Base-by-base conservation (phyloP, 2,113 vertebrate species). In the Fulica atra region DNA sequence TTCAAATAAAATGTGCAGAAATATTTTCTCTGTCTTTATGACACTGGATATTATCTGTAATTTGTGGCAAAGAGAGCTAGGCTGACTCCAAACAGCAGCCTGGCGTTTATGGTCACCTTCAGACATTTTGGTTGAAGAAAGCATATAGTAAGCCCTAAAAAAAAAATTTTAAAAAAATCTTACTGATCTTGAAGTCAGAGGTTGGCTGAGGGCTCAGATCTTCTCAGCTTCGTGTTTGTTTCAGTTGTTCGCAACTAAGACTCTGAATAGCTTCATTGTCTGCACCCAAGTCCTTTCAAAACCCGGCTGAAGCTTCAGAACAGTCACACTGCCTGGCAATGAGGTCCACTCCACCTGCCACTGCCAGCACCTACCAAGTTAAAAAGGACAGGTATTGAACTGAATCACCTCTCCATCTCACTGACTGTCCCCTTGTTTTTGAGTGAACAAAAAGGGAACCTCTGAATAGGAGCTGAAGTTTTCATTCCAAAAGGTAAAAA, bases 311-410 rank as follows among this genome's bases (percentile, higher is more conserved):
- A 48, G 31, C 80, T 87, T 36, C 9, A 1, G 12, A 64, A 61
- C 0, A 59, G 23, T 29, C 13, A 6, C 26, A 35, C 1, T 57
- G 29, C n/a, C 51, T 36, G 35, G 20, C 79, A 77, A 16, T 33
- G 29, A 81, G 44, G 21, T 0, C 2, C 33, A 31, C 18, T 57
- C 16, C 17, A 3, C 60, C 48, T 1, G 0, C 64, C 10, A 3
- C 65, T 80, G 54, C 14, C 65, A 16, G 59, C 6, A n/a, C 0
- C 0, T 3, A 68, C 24, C 0, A 13, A 66, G 79, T 77, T 72
- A 66, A 64, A 82, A 92, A 46, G 46, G 33, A 23, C 61, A 71
- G 42, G 36, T 13, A 26, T 38, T 48, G 68, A 94, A 78, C 60
- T 31, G 38, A 82, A 38, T 17, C 46, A 74, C 56, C 36, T 74